Base-by-base conservation (phyloP, 1,140 invertebrate genomes). In the Helicoverpa armigera region DNA sequence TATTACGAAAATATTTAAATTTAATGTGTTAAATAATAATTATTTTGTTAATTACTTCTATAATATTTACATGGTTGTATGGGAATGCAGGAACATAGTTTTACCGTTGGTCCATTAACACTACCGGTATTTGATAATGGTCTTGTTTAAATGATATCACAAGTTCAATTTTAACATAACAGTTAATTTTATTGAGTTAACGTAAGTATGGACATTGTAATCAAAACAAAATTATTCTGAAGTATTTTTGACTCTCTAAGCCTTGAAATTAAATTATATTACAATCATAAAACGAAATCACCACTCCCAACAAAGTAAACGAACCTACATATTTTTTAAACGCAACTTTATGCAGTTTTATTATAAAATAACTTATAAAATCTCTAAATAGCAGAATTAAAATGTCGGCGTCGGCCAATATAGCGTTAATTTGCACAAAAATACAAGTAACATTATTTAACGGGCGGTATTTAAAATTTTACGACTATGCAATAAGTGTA, bases 401-500 rank as follows among this genome's bases (percentile, higher is more conserved):
- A 65, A 54, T 67, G 61, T 77, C 61, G 75, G 61, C 61, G n/a
- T 43, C 48, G 29, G 11, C n/a, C 65, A 69, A 70, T 50, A 79
- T 48, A 70, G 70, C 31, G 3, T 79, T 70, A 79, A 79, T 69
- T 69, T 16, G 53, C 51, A 70, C 54, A 48, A 53, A 70, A 70
- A 79, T 70, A 69, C 76, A 60, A 56, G 53, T 9, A 77, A 79
- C 35, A 79, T 69, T 7, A 79, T 79, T 79, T 79, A 79, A 79
- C 53, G 51, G 51, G 31, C 63, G 51, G 31, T 50, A 70, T 79
- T 79, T 58, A 79, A 79, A 70, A 56, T 76, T 81, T 81, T 81
- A 81, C 63, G 79, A 75, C 50, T 13, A 58, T 69, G 72, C 79
- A 81, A 81, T 81, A 76, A 81, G 61, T 69, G 79, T 81, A 51